Percentiles rank a stretch among this genome's conserved stretches.
These are phyloP conservation scores for Argyresthia goedartella DNA, from an alignment of 2,888 invertebrate genomes.

Conservation along the genomic window DNA sequence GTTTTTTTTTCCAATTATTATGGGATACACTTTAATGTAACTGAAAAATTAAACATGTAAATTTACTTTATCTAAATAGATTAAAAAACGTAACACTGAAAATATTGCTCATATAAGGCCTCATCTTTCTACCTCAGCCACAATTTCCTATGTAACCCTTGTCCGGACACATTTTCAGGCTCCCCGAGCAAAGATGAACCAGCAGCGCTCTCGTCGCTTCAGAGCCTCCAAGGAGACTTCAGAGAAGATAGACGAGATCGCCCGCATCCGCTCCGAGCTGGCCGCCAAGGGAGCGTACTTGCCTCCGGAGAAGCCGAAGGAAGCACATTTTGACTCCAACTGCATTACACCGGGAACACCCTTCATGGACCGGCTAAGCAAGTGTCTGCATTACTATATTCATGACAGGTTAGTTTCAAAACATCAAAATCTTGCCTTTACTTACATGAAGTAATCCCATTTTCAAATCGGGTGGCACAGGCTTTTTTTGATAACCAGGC, in stretches of 20 bases:
- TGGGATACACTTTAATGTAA: too few relatives aligned
- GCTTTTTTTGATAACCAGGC: too few relatives aligned
- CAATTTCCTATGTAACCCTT: too few relatives aligned
- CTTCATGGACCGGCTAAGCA: conserved; percentile 93
- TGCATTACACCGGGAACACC: conserved; percentile 99
- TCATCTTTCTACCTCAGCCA: too few relatives aligned
- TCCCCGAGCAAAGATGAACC: conserved; percentile 99
- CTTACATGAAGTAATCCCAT: too few relatives aligned
- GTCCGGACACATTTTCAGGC: conserved; percentile 63
- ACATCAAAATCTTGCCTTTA: too few relatives aligned
- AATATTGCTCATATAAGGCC: too few relatives aligned
- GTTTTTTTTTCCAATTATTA: too few relatives aligned
- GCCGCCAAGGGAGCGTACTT: conserved; percentile 78
- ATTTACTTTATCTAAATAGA: too few relatives aligned
- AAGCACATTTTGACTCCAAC: conserved; percentile 97
- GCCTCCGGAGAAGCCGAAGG: conserved; percentile 90
- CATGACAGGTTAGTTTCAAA: conserved; percentile 73
- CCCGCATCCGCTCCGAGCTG: conserved; percentile 82
- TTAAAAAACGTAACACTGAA: too few relatives aligned
- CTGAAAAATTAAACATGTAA: too few relatives aligned
- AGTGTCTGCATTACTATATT: conserved; percentile 88
- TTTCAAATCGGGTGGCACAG: too few relatives aligned
- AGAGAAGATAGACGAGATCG: conserved; percentile 90
- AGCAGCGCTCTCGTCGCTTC: conserved; percentile 96
- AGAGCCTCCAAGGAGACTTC: conserved; percentile 94